Evolutionary conservation across 2,888 invertebrate genomes (phyloP), one percentile per base, ranked within the genome.

Genomic region (Tinea pellionella): DNA sequence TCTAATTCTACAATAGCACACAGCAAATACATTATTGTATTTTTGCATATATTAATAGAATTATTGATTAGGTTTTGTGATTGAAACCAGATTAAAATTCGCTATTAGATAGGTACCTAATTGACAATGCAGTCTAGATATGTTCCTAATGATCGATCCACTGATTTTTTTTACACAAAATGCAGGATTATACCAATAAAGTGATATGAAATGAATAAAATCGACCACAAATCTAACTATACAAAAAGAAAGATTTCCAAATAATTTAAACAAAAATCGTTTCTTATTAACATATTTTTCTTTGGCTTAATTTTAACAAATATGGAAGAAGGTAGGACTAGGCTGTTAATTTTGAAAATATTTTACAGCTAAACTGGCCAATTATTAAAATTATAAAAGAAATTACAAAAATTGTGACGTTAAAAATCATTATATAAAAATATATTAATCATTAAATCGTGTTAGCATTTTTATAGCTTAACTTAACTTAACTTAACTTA

Each of bases 111-210:
- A 37, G 47, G 13, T 47, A 47, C 13, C 47, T 47, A 47, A 47
- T 47, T 47, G 47, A 47, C 47, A 47, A 47, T 16, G 8, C 15
- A 47, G 47, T 47, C 37, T 37, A 47, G 47, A 47, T 47, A 47
- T 47, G 47, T 47, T 2, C 13, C 47, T 47, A 47, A 47, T 47
- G 47, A 47, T 37, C 9, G 6, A 24, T 24, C 9, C 41, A 8
- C 41, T 12, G 41, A n/a, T 41, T 41, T 41, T 41, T 12, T 41
- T 6, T 6, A 13, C 13, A 41, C 8, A 41, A 41, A 41, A n/a
- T 41, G 12, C 41, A 8, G 13, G 41, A 41, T 41, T 41, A 8
- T 41, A 8, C 41, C 9, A 41, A 6, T 41, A 12, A 12, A 41
- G 41, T 41, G 9, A 41, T 8, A 41, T 41, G 41, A 41, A 41